Evolutionary conservation across 2,888 invertebrate species (phyloP).

Genomic region (Oscheius onirici): DNA sequence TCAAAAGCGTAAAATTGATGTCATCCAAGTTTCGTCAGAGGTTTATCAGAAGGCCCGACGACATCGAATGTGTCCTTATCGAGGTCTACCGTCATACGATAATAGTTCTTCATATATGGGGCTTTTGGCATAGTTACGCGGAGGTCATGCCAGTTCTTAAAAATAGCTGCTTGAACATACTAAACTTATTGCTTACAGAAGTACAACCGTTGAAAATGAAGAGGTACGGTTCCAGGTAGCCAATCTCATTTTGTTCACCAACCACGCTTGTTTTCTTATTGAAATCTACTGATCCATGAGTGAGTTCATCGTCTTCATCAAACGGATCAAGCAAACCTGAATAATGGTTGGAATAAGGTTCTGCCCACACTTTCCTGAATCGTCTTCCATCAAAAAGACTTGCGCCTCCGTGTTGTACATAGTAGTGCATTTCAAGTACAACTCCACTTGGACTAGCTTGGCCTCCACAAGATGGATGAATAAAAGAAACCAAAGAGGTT

Average conservation of each 20-base stretch:
- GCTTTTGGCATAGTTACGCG: background rate
- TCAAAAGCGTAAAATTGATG: too few relatives aligned
- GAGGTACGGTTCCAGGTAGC: conserved; percentile 11
- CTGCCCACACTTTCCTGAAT: background rate
- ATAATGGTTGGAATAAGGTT: too few relatives aligned
- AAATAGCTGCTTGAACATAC: too few relatives aligned
- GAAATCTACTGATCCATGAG: background rate
- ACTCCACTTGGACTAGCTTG: background rate
- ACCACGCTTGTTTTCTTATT: background rate
- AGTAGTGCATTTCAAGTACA: background rate
- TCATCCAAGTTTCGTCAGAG: conserved; percentile 5
- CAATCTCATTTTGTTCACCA: conserved; percentile 12
- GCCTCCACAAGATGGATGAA: too few relatives aligned
- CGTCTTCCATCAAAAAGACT: conserved; percentile 20
- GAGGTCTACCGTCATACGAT: background rate
- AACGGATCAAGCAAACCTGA: background rate
- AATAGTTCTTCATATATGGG: background rate
- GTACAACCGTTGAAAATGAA: background rate
- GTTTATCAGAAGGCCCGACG: background rate
- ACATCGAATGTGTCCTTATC: background rate
- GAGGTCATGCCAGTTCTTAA: conserved; percentile 1
- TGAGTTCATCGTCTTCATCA: conserved; percentile 2
- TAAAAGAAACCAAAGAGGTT: background rate
- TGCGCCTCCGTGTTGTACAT: conserved; percentile 9
- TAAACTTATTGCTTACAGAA: background rate